Evolutionary conservation across 1,140 invertebrate species (phyloP), one percentile per base, ranked within the genome.

Genomic region (Helicoverpa zea): DNA sequence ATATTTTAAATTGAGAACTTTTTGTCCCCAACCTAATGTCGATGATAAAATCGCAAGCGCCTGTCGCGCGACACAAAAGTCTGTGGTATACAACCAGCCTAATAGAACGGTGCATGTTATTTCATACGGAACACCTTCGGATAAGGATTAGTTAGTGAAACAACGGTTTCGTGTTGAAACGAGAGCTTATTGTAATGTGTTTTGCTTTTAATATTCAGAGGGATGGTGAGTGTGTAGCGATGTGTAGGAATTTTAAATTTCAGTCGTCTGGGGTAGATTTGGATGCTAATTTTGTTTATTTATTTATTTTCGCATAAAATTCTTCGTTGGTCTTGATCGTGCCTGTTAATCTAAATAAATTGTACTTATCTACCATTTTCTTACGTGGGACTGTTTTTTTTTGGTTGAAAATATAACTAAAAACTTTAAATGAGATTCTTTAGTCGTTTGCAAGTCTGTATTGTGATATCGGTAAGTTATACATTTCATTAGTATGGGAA

Each of bases 101-200:
- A 47, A 79, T 49, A 64, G 63, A 79, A 23, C 63, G 49, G 74
- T 64, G 74, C 74, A 64, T 77, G 74, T 52, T 77, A 77, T 77
- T 77, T 77, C 74, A 77, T 77, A 77, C 23, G 49, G 61, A 79
- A 79, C 64, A 79, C 52, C 64, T 79, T 79, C 47, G 51, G 64
- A 79, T 79, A 68, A 79, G 63, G 76, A 79, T 79, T 79, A 68
- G 76, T 58, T 73, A 7, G 68, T 12, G 29, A 58, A 58, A 70
- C 66, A 70, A 70, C 66, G 66, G 66, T 51, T 70, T 64, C 16
- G 18, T 52, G 66, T 70, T 70, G 66, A 70, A 70, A 52, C 49
- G 16, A 52, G 49, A 52, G 66, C 66, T 70, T 70, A 68, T 68
- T 68, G 64, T 68, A 68, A 68, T 51, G 64, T 68, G 64, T 68